These are phyloP conservation scores for Leucozona laternaria DNA, from an alignment of 2,888 invertebrate species.

Conservation along the genomic window DNA sequence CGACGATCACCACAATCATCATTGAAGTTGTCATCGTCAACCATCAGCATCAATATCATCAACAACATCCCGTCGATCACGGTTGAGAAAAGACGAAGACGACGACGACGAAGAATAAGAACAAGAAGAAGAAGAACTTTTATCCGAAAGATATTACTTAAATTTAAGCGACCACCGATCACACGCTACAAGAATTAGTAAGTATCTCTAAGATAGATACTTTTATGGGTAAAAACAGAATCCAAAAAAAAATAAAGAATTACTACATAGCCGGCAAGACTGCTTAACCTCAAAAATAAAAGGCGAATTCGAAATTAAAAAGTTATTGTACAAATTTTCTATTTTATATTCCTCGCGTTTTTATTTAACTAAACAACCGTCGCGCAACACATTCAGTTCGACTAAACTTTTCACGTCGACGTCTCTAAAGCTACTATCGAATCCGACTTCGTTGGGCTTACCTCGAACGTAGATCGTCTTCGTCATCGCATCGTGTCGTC, in stretches of 20 bases:
- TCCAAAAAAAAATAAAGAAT: background rate
- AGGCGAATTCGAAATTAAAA: conserved; percentile 23
- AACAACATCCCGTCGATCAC: conserved; percentile 60
- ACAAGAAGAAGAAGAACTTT: conserved; percentile 25
- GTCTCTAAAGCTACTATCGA: conserved; percentile 70
- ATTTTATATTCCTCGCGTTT: conserved; percentile 8
- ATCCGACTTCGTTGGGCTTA: conserved; percentile 48
- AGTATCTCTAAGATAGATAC: conserved; percentile 29
- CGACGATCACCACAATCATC: conserved; percentile 67
- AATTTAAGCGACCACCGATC: conserved; percentile 22
- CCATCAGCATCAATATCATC: conserved; percentile 41
- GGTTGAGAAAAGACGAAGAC: conserved; percentile 6
- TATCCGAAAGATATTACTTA: conserved; percentile 39
- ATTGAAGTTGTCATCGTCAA: conserved; percentile 58
- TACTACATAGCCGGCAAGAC: conserved; percentile 36
- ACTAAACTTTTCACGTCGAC: conserved; percentile 69
- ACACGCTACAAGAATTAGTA: conserved; percentile 47
- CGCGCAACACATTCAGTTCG: conserved; percentile 33
- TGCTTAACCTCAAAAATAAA: conserved; percentile 53
- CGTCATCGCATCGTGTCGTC: background rate
- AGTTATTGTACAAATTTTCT: no score
- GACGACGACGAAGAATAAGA: background rate
- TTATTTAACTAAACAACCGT: background rate
- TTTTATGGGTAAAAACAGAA: background rate
- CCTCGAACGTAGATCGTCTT: conserved; percentile 50